Percentiles rank a stretch among this genome's conserved stretches.
Evolutionary conservation across 2,797 vertebrate species (phyloP).

Genomic region (Graptemys geographica): DNA sequence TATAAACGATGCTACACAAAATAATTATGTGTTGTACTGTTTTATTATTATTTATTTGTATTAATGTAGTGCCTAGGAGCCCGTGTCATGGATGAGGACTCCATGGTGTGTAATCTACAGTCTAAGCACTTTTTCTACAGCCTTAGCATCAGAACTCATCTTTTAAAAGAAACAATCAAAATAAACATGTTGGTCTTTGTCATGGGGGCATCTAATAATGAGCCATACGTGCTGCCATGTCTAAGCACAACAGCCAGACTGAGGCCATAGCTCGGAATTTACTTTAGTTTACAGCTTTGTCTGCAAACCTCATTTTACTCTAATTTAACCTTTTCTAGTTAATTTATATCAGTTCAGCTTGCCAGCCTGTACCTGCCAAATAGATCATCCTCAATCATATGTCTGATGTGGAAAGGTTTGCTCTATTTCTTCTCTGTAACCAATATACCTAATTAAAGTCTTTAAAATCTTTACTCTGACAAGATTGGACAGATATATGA

Average conservation of each 20-base stretch:
- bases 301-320: constrained; percentile 67
- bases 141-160: background rate
- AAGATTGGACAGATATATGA: constrained; percentile 65
- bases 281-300: constrained; percentile 33
- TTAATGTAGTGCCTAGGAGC: background rate
- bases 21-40: background rate
- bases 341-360: constrained; percentile 77
- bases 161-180: constrained; percentile 15
- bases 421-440: constrained; percentile 70
- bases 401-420: constrained; percentile 69
- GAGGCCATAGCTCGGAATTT: constrained; percentile 40
- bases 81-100: background rate
- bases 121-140: background rate
- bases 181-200: constrained; percentile 19
- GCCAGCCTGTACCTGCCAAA: constrained; percentile 78
- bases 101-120: background rate
- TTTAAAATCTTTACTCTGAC: constrained; percentile 76
- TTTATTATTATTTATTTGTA: background rate
- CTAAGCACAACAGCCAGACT: constrained; percentile 2
- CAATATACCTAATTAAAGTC: constrained; percentile 78
- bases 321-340: constrained; percentile 78
- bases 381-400: constrained; percentile 76
- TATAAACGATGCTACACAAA: background rate
- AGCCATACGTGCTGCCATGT: background rate
- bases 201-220: background rate